Conservation (phyloP, 1,140 invertebrate species). For the Brachionus rotundiformis region DNA sequence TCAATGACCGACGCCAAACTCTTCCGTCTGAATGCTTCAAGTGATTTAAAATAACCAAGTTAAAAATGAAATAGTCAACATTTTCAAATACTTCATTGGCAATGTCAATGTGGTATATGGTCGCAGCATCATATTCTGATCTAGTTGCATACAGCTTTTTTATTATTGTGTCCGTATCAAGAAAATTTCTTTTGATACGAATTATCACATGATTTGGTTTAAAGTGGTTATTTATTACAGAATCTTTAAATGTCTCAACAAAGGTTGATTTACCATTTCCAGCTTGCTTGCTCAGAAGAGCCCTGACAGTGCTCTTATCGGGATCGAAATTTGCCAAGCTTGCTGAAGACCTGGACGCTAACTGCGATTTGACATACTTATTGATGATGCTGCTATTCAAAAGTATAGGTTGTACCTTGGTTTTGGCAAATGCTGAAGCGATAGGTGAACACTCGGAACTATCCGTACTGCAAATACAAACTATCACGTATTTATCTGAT, state of each 20-base stretch:
- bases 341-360: neutral
- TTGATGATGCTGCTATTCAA: neutral
- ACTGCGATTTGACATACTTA: neutral
- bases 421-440: constrained; percentile 15
- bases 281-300: constrained; percentile 1
- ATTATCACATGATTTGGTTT: constrained; percentile 1
- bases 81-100: constrained; percentile 26
- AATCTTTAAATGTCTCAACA: constrained; percentile 13
- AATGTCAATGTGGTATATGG: constrained; percentile 44
- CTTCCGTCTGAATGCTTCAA: constrained; percentile 21
- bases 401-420: constrained; percentile 18
- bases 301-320: neutral
- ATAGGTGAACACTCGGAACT: neutral
- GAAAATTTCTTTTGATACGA: neutral
- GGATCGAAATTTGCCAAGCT: neutral
- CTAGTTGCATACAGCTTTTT: constrained; percentile 1
- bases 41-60: neutral
- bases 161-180: neutral
- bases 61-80: constrained; percentile 38
- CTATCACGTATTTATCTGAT: constrained; percentile 16
- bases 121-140: neutral
- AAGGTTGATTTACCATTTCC: constrained; percentile 41
- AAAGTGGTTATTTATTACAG: neutral
- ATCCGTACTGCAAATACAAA: constrained; percentile 32
- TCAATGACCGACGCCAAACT: neutral